Evolutionary conservation across 2,797 vertebrate genomes (phyloP).

Genomic region (Mallotus villosus): DNA sequence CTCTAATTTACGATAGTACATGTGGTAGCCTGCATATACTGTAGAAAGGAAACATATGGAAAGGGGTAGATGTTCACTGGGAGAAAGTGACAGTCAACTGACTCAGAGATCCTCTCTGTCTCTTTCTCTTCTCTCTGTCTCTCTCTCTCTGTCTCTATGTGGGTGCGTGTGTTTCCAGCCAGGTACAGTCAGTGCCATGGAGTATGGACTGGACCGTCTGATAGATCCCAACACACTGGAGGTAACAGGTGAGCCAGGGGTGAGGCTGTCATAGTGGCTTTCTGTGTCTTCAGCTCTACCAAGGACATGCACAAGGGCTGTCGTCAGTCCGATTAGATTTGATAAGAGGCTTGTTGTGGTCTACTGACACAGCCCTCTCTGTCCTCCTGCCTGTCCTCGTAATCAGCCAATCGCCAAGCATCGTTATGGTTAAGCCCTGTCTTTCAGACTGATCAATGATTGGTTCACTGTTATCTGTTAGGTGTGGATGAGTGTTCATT

Average conservation of each 20-base stretch:
- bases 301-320: conserved; percentile 43
- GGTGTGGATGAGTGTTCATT: background rate
- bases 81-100: no score
- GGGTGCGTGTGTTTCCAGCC: conserved; percentile 73
- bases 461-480: background rate
- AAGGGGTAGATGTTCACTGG: background rate
- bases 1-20: background rate
- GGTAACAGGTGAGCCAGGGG: conserved; percentile 87
- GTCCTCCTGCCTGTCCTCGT: conserved; percentile 9
- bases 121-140: background rate
- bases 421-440: background rate
- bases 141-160: conserved; percentile 15
- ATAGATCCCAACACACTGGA: conserved; percentile 83
- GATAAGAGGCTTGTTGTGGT: conserved; percentile 66
- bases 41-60: no score
- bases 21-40: background rate
- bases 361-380: conserved; percentile 22
- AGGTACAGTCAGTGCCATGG: conserved; percentile 83
- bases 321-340: conserved; percentile 58
- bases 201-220: conserved; percentile 86
- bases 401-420: conserved; percentile 5
- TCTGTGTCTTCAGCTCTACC: conserved; percentile 32
- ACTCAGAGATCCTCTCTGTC: background rate
- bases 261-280: background rate
- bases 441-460: background rate